Evolutionary conservation across 2,797 vertebrate genomes (phyloP), one percentile per base, ranked within the genome.

Genomic region (Esox lucius): DNA sequence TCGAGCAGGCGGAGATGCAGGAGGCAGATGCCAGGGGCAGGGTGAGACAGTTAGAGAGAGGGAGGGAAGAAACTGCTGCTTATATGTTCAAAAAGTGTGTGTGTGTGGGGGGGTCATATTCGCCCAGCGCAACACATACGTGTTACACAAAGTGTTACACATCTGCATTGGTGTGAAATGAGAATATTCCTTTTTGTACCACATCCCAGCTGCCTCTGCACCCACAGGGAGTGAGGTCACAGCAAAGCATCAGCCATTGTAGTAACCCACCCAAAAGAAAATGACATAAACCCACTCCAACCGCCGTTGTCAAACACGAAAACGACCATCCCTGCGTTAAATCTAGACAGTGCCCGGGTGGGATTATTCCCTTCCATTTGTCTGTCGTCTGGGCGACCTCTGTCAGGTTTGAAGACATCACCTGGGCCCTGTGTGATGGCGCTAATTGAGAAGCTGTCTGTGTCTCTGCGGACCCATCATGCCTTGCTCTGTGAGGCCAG

Each of bases 401-500:
- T 31, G 2, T 24, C 7, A 3, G 26, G 68, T 46, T 28, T 35
- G 5, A 13, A 26, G 16, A 65, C 33, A 67, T 46, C 69, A 59
- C 22, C 33, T 56, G 28, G 51, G 35, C 70, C 26, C 49, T n/a
- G 22, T 56, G 71, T 56, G 31, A 71, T 56, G 17, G 48, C 19
- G 12, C 46, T 61, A 8, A 51, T 71, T 24, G 70, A 2, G 22
- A 22, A 3, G 56, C 72, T n/a, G 61, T 35, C 39, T 46, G 59
- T 77, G 74, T 80, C 62, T 74, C 68, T 53, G 73, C 35, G 61
- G 17, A 28, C 68, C 68, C 68, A 39, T 68, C 75, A 46, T 51
- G 16, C 33, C 12, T 72, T 67, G 5, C 49, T 31, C 24, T 16
- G 7, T 24, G 46, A 70, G 69, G 69, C 75, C 68, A 53, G 84